Evolutionary conservation across 2,797 vertebrate species (phyloP), one percentile per base, ranked within the genome.

Genomic region (Myotis myotis): DNA sequence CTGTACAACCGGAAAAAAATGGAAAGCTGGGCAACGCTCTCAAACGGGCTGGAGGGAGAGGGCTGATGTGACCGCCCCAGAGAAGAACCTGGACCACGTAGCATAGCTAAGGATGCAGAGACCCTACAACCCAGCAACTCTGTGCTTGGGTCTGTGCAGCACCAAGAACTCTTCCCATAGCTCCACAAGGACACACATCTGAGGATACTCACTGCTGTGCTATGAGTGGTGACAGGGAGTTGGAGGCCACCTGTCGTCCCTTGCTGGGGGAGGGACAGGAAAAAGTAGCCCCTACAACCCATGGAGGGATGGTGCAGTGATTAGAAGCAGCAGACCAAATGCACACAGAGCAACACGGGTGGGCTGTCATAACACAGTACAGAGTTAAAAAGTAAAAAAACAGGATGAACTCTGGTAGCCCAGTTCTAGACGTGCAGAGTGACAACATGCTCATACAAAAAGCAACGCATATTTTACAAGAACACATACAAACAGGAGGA

Each of bases 51-150:
- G 19, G 41, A 23, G 36, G 30, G 22, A 10, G 4, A 10, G 28
- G 53, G 41, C 7, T 5, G 11, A 6, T 9, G n/a, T 0, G 4
- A 17, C 33, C 4, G 9, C 8, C 28, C 36, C 2, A 1, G 17
- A 19, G 57, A 68, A 55, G 28, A 33, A 4, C 8, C 51, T 16
- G 5, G 66, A 57, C 41, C 41, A 68, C 3, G 19, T 28, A 13
- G 53, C 78, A 76, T 9, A 16, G 13, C 5, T 8, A 33, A 22
- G 23, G 12, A 41, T 6, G 55, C 12, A 22, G 2, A 55, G 75
- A 41, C 9, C 25, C 30, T 15, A 23, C 22, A 12, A 30, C 28
- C 66, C n/a, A n/a, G 55, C 3, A 8, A 6, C n/a, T 82, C 57
- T 23, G 33, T 17, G 66, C 41, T 30, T 23, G 49, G 76, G 51